Evolutionary conservation across 2,888 invertebrate species (phyloP), one percentile per base, ranked within the genome.

Genomic region (Rhabditoides inermis): DNA sequence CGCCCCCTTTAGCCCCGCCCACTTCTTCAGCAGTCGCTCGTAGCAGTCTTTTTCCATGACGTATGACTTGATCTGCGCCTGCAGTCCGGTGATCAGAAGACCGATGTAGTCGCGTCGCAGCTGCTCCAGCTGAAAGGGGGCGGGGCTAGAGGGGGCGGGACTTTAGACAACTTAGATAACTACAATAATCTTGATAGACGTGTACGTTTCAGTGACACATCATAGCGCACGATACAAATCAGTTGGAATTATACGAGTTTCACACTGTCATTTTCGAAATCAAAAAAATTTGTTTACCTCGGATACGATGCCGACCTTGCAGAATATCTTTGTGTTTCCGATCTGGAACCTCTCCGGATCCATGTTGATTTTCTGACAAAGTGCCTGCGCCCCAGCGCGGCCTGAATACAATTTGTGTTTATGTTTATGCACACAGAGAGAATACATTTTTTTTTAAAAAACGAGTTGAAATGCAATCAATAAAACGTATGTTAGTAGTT

Each of bases 291-390:
- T 5, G 20, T 56, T n/a, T 35, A 65, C 65, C 53, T 72, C 69
- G 7, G 73, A 66, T 35, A 75, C 52, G 15, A 75, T 59, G 48
- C 75, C 74, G 25, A 69, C 71, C 42, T 68, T 70, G 44, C 67
- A 70, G 53, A 75, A 70, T 5, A 74, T 49, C 49, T 66, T 62
- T 2, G 64, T 72, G 25, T 63, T 56, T 41, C 74, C 74, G n/a
- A 74, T 50, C 37, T 69, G 65, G 45, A 56, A 70, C 15, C 62
- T 49, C 7, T 61, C 61, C 32, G 60, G 53, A 28, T 58, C 52
- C 25, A 68, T 30, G 22, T 56, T 49, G 7, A 61, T 32, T 15
- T 48, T 40, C 10, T 57, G 44, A 30, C 57, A 63, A n/a, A 61
- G 25, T 12, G 10, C 45, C 18, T 25, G 10, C 3, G 6, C 39